Percentiles rank a stretch among this genome's conserved stretches.
Conservation (phyloP, 1,140 invertebrate genomes). For the Acromyrmex heyeri region DNA sequence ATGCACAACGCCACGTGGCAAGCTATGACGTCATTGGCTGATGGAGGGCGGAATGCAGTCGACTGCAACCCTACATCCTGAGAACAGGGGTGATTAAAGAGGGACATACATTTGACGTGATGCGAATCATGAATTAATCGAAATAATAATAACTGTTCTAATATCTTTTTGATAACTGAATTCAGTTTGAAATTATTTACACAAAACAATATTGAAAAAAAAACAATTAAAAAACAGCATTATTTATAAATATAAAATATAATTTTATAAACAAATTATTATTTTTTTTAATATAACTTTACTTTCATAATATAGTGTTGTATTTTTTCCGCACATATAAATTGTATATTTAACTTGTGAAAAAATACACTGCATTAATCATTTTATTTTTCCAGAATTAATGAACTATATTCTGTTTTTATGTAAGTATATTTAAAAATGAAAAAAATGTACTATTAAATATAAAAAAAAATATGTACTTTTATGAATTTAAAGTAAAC, state of each 20-base stretch:
- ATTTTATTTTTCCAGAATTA: slow-evolving; percentile 3
- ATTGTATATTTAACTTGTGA: not conserved
- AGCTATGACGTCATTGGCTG: slow-evolving; percentile 36
- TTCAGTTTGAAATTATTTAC: not conserved
- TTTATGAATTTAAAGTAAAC: not conserved
- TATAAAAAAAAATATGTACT: not conserved
- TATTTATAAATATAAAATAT: not conserved
- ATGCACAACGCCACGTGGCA: not conserved
- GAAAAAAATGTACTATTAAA: not conserved
- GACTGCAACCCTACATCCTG: slow-evolving; percentile 4
- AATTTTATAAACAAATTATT: slow-evolving; percentile 2
- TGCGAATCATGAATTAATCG: not conserved
- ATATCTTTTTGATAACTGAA: not conserved
- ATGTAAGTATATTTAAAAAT: not conserved
- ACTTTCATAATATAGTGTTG: not conserved
- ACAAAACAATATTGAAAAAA: not conserved
- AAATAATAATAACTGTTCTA: not conserved
- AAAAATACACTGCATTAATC: not conserved
- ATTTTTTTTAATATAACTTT: not conserved
- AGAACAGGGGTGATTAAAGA: slow-evolving; percentile 1
- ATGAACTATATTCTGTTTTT: not conserved
- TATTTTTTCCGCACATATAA: not conserved
- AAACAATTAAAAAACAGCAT: not conserved
- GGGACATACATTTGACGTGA: not conserved
- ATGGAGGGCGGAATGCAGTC: not conserved